phyloP scores from a whole-genome alignment of 2,113 vertebrate species.

The Pica pica region DNA sequence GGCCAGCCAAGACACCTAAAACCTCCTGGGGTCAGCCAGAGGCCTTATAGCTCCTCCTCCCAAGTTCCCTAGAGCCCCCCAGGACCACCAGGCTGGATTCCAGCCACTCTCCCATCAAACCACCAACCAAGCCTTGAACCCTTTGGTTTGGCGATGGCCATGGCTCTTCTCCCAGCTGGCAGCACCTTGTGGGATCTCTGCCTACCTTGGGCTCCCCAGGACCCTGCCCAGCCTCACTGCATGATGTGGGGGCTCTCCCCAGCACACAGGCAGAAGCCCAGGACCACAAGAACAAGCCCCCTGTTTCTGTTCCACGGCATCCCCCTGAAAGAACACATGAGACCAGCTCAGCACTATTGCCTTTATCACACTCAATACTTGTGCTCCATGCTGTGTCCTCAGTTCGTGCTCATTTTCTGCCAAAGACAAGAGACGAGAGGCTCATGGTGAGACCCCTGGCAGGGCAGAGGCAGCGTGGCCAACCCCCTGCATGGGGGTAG shows the following conservation, averaged over 20 bases:
- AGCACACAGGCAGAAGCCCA: not conserved
- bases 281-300: no score
- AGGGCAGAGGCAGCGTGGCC: not conserved
- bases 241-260: accelerated
- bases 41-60: no score
- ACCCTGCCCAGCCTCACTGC: not conserved
- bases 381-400: accelerated
- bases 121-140: not conserved
- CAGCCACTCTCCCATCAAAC: not conserved
- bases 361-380: not conserved
- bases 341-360: not conserved
- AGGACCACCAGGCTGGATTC: not conserved
- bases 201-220: not conserved
- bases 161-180: not conserved
- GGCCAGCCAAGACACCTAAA: not conserved
- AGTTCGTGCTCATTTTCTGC: not conserved
- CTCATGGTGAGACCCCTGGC: accelerated
- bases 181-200: not conserved
- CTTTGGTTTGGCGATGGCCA: accelerated
- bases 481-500: accelerated
- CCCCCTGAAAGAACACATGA: accelerated
- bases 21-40: no score
- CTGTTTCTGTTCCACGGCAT: accelerated
- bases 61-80: not conserved
- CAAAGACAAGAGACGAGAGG: not conserved